These are phyloP conservation scores for Trachurus trachurus DNA, from an alignment of 2,797 vertebrate genomes.

Conservation along the genomic window DNA sequence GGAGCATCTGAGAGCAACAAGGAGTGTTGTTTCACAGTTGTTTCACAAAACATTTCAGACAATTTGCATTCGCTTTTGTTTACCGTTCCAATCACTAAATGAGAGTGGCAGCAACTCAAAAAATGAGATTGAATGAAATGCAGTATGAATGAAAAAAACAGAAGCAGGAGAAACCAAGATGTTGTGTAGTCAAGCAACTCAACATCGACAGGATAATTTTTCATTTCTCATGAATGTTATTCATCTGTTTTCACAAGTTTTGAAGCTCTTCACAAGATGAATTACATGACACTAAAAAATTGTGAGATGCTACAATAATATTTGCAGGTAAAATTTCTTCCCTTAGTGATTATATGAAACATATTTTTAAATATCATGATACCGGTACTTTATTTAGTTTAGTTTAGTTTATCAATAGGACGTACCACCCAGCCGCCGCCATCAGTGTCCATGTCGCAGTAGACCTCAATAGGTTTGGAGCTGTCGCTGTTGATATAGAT, in stretches of 20 bases:
- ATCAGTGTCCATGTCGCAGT: constrained; percentile 92
- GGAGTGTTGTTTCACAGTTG: constrained; percentile 18
- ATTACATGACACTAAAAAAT: background rate
- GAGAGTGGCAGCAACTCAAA: background rate
- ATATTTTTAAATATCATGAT: background rate
- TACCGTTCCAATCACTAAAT: background rate
- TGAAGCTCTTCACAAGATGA: background rate
- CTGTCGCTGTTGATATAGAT: constrained; percentile 85
- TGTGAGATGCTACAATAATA: background rate
- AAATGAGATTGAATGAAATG: background rate
- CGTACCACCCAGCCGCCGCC: constrained; percentile 90
- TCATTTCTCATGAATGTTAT: background rate
- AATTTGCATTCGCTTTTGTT: constrained; percentile 8
- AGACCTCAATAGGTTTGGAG: constrained; percentile 85
- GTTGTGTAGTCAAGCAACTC: background rate
- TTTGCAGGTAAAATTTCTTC: background rate
- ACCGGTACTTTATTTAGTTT: too few relatives aligned
- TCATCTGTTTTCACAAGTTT: background rate
- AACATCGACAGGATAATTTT: constrained; percentile 2
- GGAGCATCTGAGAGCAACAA: constrained; percentile 86
- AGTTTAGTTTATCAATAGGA: too few relatives aligned
- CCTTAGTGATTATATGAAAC: background rate
- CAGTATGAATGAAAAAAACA: background rate
- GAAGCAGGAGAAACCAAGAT: background rate
- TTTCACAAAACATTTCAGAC: constrained; percentile 22